Conservation (phyloP, 2,113 vertebrate species). For the Labeo catla region DNA sequence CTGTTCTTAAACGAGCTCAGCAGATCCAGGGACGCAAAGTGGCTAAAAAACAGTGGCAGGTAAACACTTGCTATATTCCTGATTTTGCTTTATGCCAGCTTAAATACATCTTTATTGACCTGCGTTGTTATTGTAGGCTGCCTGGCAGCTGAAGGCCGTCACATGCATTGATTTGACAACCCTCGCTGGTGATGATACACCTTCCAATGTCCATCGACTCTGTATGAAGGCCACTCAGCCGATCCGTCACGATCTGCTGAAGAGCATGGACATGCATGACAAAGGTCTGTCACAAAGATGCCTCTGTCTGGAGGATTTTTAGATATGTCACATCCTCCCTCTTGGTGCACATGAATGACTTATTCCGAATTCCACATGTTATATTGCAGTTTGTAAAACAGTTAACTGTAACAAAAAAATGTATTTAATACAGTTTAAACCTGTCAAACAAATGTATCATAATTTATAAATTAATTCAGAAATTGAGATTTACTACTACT, state of each 20-base stretch:
- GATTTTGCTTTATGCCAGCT: neutral
- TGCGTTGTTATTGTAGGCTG: slow-evolving; percentile 76
- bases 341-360: neutral
- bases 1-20: slow-evolving; percentile 85
- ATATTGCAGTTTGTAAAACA: neutral
- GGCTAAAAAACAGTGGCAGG: slow-evolving; percentile 91
- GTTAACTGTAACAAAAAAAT: too few species aligned
- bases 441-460: too few species aligned
- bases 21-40: slow-evolving; percentile 81
- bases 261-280: slow-evolving; percentile 84
- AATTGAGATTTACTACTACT: neutral
- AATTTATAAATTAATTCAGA: neutral
- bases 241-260: slow-evolving; percentile 83
- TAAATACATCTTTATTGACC: neutral
- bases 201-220: slow-evolving; percentile 88
- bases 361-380: neutral
- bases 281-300: slow-evolving; percentile 83
- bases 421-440: too few species aligned
- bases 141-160: slow-evolving; percentile 91
- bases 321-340: neutral
- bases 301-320: slow-evolving; percentile 2
- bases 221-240: slow-evolving; percentile 93
- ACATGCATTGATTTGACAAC: slow-evolving; percentile 95
- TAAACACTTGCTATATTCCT: slow-evolving; percentile 57
- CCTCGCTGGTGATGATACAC: slow-evolving; percentile 89